These are phyloP conservation scores for Adelosebastes latens DNA, from an alignment of 2,797 vertebrate genomes.

Conservation along the genomic window DNA sequence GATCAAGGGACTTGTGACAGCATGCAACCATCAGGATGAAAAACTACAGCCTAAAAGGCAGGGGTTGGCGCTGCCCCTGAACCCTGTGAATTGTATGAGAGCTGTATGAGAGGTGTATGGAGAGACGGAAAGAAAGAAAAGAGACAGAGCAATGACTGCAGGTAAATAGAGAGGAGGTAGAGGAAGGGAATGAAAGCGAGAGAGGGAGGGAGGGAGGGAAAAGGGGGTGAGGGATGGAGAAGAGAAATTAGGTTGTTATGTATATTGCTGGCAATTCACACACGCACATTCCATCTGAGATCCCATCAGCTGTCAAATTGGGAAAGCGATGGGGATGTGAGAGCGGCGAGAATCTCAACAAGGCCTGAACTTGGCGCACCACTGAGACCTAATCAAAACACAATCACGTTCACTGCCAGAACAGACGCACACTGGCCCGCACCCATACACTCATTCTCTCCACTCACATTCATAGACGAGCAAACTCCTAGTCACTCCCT, in stretches of 20 bases:
- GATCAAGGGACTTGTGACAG: constrained; percentile 20
- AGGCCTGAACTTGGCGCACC: constrained; percentile 72
- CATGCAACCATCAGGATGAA: constrained; percentile 29
- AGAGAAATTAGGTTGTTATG: constrained; percentile 88
- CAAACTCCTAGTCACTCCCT: constrained; percentile 51
- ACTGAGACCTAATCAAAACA: constrained; percentile 85
- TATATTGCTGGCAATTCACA: constrained; percentile 90
- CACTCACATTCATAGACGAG: constrained; percentile 49
- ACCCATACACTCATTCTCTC: constrained; percentile 54
- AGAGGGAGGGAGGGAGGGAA: constrained; percentile 2
- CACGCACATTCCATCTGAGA: constrained; percentile 90
- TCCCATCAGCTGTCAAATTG: constrained; percentile 94
- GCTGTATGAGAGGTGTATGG: constrained; percentile 13
- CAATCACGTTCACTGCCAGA: constrained; percentile 80
- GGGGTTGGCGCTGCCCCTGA: constrained; percentile 33
- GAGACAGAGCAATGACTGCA: constrained; percentile 47
- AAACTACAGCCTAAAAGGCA: constrained; percentile 27
- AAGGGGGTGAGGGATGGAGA: constrained; percentile 55
- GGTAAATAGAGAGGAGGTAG: constrained; percentile 43
- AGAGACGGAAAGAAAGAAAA: constrained; percentile 20
- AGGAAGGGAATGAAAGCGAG: constrained; percentile 40
- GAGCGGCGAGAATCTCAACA: constrained; percentile 76
- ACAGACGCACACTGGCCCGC: constrained; percentile 55
- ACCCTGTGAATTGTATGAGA: constrained; percentile 36
- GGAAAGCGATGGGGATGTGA: constrained; percentile 79